Percentiles rank a stretch among this genome's conserved stretches.
Conservation (phyloP, 2,113 vertebrate species). For the Sarotherodon lohbergeri region DNA sequence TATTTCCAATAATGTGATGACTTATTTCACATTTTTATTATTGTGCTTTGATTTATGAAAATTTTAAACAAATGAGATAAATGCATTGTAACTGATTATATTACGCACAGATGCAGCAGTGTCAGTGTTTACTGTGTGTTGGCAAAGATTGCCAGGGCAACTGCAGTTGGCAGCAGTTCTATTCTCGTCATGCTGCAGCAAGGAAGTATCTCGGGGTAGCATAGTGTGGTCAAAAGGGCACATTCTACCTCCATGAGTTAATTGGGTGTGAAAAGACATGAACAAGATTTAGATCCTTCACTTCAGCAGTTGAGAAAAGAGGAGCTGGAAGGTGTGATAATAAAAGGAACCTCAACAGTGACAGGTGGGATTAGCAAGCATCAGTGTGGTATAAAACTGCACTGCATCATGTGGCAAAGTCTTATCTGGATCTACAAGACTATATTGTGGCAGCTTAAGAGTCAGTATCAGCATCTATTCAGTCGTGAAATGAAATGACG, state of each 20-base stretch:
- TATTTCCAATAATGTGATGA: background rate
- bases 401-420: constrained; percentile 25
- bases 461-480: constrained; percentile 42
- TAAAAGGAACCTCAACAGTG: constrained; percentile 28
- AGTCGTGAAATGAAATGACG: constrained; percentile 24
- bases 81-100: background rate
- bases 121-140: constrained; percentile 8
- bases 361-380: constrained; percentile 43
- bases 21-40: background rate
- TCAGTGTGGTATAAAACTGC: constrained; percentile 21
- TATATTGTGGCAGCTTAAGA: constrained; percentile 27
- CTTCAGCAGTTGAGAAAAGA: constrained; percentile 22
- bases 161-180: constrained; percentile 48
- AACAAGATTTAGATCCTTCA: constrained; percentile 52
- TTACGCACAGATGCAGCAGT: background rate
- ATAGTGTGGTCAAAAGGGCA: constrained; percentile 47
- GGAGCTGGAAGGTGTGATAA: constrained; percentile 44
- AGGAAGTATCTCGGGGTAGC: constrained; percentile 41
- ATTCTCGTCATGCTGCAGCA: constrained; percentile 46
- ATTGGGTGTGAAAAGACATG: constrained; percentile 69
- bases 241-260: constrained; percentile 52
- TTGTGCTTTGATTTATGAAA: background rate
- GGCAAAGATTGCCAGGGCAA: constrained; percentile 48
- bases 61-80: background rate
- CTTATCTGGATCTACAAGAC: constrained; percentile 27